Conservation (phyloP, 2,888 invertebrate genomes). For the Peribatodes rhomboidaria region DNA sequence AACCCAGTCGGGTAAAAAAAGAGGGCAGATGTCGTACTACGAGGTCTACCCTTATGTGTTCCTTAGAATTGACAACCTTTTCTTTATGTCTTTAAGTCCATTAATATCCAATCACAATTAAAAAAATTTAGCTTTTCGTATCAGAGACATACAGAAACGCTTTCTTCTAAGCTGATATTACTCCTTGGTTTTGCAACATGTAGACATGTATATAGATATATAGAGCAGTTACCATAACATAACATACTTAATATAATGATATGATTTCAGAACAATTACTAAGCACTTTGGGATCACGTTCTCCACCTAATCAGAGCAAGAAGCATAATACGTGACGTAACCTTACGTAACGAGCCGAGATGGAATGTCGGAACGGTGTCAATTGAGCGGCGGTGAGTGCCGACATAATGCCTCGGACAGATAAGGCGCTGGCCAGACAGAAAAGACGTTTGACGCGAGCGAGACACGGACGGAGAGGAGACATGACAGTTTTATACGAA, state of each 20-base stretch:
- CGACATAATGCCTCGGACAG: conserved; percentile 15
- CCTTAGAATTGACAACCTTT: too few species aligned
- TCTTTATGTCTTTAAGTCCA: too few species aligned
- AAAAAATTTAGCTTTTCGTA: too few species aligned
- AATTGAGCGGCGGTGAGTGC: conserved; percentile 35
- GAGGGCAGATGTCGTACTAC: too few species aligned
- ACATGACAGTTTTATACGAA: too few species aligned
- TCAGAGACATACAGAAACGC: too few species aligned
- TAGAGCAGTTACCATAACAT: not conserved
- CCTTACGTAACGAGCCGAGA: conserved; percentile 38
- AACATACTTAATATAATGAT: conserved; percentile 11
- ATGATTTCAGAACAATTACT: conserved; percentile 26
- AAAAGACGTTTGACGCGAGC: too few species aligned
- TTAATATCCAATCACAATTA: too few species aligned
- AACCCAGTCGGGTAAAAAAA: too few species aligned
- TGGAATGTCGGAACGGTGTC: conserved; percentile 46
- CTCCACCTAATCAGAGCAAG: conserved; percentile 37
- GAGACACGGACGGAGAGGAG: too few species aligned
- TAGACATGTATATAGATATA: not conserved
- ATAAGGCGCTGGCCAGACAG: too few species aligned
- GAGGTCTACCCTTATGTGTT: too few species aligned
- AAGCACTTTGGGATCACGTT: conserved; percentile 18
- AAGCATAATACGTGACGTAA: conserved; percentile 42
- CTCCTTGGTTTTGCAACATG: not conserved
- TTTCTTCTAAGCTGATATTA: not conserved